Evolutionary conservation across 2,888 invertebrate species (phyloP), one percentile per base, ranked within the genome.

Genomic region (Reticulitermes lucifugus): DNA sequence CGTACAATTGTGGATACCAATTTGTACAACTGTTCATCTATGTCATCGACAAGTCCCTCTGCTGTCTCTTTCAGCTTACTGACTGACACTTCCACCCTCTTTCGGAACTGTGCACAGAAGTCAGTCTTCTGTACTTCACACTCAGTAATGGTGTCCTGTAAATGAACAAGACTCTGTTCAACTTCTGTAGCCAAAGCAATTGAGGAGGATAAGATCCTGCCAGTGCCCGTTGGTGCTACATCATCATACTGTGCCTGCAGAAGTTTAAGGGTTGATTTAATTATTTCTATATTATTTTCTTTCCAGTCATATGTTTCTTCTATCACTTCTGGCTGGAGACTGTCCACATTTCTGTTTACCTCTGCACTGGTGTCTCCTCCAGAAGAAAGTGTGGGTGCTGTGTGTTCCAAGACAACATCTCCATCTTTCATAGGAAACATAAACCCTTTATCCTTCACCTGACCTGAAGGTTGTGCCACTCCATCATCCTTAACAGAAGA

Each of bases 21-120:
- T 81, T 81, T 81, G 46, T 65, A 46, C 81, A 81, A 43, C n/a
- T 81, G 81, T 12, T 81, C 81, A 70, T 81, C 81, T 65, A 81
- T 70, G 29, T 81, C 81, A 65, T 81, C 81, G 0, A 70, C 81
- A 65, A 81, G 65, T n/a, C 59, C 25, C 41, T 81, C 81, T 25
- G 70, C n/a, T 22, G 46, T 81, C 25, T 81, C 46, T 41, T 65
- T 43, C 41, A 81, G 43, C 65, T 70, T 81, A 43, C n/a, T 43
- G n/a, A 70, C 70, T 35, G 81, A 65, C 22, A 65, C 70, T 81
- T 81, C 25, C 81, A 81, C 41, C 12, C 41, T 81, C 81, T 81
- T 70, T 12, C n/a, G 65, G 0, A 65, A 18, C 25, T 81, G 81
- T n/a, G 10, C 70, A 70, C 65, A 81, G n/a, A 81, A 81, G 5